Conservation (phyloP, 2,113 vertebrate species). For the Pycnonotus jocosus region DNA sequence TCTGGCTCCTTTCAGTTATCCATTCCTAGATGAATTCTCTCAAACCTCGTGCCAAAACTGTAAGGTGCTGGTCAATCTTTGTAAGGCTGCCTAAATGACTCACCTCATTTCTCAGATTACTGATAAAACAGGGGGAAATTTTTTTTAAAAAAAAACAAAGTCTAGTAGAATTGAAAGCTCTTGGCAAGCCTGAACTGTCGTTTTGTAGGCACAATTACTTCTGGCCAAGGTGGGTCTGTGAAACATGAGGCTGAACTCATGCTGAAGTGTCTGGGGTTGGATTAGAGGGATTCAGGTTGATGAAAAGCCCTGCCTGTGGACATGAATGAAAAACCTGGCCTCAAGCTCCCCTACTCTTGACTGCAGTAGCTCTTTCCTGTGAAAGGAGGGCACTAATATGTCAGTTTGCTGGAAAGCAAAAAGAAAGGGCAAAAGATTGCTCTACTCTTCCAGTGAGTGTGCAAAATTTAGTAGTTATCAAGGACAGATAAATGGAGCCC, state of each 20-base stretch:
- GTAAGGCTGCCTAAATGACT: background rate
- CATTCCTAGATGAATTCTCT: constrained; percentile 5
- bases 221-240: background rate
- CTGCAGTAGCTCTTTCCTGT: background rate
- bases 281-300: background rate
- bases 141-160: background rate
- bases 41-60: background rate
- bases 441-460: background rate
- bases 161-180: background rate
- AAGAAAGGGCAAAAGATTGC: background rate
- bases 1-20: background rate
- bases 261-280: background rate
- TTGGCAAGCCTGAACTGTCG: background rate
- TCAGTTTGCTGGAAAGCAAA: background rate
- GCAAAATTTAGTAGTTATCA: background rate
- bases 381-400: background rate
- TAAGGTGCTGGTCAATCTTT: constrained; percentile 19
- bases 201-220: background rate
- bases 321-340: background rate
- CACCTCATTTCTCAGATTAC: background rate
- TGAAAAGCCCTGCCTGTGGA: background rate
- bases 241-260: background rate
- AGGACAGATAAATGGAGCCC: background rate
- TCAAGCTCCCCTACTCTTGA: background rate
- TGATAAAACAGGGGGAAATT: background rate